Evolutionary conservation across 2,113 vertebrate species (phyloP).

Genomic region (Halichoerus grypus): DNA sequence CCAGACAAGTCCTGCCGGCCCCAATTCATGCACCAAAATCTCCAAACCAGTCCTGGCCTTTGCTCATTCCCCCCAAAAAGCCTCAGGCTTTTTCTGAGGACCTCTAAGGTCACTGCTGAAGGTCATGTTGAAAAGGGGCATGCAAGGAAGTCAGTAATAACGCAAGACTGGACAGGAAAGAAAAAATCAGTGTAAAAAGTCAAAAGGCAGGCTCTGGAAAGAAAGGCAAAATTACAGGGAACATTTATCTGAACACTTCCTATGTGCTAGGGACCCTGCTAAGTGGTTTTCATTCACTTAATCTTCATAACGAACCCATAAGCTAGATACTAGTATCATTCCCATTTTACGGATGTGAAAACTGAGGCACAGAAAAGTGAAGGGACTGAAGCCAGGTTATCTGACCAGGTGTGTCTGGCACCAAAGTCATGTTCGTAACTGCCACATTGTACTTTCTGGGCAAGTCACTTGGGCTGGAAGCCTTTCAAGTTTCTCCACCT

Average conservation of each 20-base stretch:
- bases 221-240: background rate
- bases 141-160: background rate
- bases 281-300: background rate
- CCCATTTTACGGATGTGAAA: background rate
- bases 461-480: background rate
- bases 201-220: background rate
- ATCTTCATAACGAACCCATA: background rate
- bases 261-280: background rate
- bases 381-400: background rate
- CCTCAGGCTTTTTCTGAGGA: background rate
- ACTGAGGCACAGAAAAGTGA: background rate
- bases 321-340: background rate
- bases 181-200: background rate
- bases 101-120: background rate
- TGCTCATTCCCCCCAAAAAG: fast-evolving
- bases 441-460: background rate
- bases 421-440: background rate
- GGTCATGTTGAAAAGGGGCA: background rate
- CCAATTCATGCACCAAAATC: background rate
- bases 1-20: background rate
- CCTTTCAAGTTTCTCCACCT: background rate
- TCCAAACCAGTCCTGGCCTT: background rate
- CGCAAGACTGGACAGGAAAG: background rate
- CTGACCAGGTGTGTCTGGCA: background rate
- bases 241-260: background rate